These are phyloP conservation scores for Xanthorhoe spadicearia DNA, from an alignment of 2,888 invertebrate genomes.

Conservation along the genomic window DNA sequence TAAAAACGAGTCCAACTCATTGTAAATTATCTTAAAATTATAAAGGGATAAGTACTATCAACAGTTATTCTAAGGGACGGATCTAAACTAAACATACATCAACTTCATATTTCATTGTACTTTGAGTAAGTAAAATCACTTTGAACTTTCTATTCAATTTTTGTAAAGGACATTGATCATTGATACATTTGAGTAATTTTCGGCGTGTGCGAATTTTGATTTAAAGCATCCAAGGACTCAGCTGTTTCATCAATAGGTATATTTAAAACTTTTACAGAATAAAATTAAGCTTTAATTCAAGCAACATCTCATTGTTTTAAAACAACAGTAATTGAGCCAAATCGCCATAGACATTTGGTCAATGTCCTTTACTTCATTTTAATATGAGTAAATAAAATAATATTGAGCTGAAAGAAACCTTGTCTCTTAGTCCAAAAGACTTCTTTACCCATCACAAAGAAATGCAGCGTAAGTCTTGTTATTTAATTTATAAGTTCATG, in stretches of 20 bases:
- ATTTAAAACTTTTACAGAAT: too few relatives aligned
- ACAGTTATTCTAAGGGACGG: constrained; percentile 44
- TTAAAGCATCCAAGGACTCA: too few relatives aligned
- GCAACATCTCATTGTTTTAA: too few relatives aligned
- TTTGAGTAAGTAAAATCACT: constrained; percentile 51
- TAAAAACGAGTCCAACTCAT: constrained; percentile 26
- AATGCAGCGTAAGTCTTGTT: constrained; percentile 33
- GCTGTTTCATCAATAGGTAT: too few relatives aligned
- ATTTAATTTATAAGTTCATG: constrained; percentile 16
- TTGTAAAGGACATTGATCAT: not conserved
- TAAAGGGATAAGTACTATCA: constrained; percentile 18
- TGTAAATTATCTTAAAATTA: constrained; percentile 10
- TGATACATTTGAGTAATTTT: too few relatives aligned
- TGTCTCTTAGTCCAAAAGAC: constrained; percentile 7
- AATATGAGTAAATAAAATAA: constrained; percentile 9
- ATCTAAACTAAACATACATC: constrained; percentile 31
- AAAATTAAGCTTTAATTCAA: too few relatives aligned
- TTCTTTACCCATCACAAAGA: constrained; percentile 4
- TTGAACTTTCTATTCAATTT: constrained; percentile 19
- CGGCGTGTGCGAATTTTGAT: too few relatives aligned
- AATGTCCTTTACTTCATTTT: not conserved
- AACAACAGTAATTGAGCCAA: too few relatives aligned
- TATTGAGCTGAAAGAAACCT: constrained; percentile 30
- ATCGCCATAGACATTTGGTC: too few relatives aligned
- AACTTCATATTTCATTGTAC: constrained; percentile 58